Base-by-base conservation (phyloP, 2,888 invertebrate genomes). In the Ernsta delagoae region DNA sequence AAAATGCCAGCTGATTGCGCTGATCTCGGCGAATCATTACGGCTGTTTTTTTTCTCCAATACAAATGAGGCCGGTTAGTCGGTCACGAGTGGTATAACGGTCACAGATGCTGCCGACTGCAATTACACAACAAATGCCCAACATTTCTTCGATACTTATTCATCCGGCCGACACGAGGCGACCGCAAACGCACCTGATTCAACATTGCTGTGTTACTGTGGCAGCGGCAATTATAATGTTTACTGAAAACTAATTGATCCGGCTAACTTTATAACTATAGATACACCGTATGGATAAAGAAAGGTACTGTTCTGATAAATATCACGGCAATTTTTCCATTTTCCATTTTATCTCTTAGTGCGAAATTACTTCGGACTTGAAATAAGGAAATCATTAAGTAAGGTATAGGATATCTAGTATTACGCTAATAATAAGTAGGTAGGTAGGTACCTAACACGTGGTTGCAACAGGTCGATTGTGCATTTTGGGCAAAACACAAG, bases 61-160 rank as follows among this genome's bases (percentile, higher is more conserved):
- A 54, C 53, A 61, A 54, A 65, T 36, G 65, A 60, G 61, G 31
- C 34, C 61, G 67, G 48, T 62, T 43, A 60, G 66, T 62, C 61
- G 61, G 67, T 56, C 56, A 68, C 61, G 9, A 68, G 61, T 48
- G 43, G 56, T 39, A 59, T 59, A 69, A 63, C 59, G 69, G 69
- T 57, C 63, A 62, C 62, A 68, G 68, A 62, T 39, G 59, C 69
- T 39, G 59, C 63, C 63, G 59, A 11, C 31, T 62, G 36, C 68
- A 69, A 69, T 69, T 63, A 69, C 69, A 69, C 69, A 63, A 69
- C 68, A 43, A 68, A 57, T 57, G 48, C 62, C 54, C 31, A 57
- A 62, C 63, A 63, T 63, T 69, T 69, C 68, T 63, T 50, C 53
- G 48, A 59, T 39, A 68, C 63, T 63, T 59, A 63, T 69, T 69